These are phyloP conservation scores for Ferrisia virgata DNA, from an alignment of 2,888 invertebrate species.

Conservation along the genomic window DNA sequence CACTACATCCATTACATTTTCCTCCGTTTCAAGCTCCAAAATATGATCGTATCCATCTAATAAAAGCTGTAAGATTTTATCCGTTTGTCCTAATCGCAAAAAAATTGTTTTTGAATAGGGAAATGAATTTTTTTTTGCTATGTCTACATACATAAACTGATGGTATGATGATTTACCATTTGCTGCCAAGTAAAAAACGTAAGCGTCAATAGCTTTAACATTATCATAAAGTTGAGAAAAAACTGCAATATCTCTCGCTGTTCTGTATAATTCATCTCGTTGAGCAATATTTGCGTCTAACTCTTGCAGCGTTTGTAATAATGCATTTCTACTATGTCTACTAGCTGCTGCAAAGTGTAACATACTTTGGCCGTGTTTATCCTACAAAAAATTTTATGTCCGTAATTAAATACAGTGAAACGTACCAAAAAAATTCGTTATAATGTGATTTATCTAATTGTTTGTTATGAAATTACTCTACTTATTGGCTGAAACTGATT, in stretches of 20 bases:
- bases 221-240: conserved; percentile 76
- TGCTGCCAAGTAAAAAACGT: conserved; percentile 72
- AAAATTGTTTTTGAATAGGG: too few relatives aligned
- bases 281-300: conserved; percentile 75
- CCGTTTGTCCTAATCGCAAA: conserved; percentile 68
- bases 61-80: conserved; percentile 65
- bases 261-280: conserved; percentile 81
- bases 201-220: conserved; percentile 76
- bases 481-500: conserved; percentile 23
- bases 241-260: conserved; percentile 79
- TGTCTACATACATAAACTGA: too few relatives aligned
- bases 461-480: conserved; percentile 37
- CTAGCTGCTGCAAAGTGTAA: conserved; percentile 83
- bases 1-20: conserved; percentile 65
- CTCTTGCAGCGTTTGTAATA: conserved; percentile 76
- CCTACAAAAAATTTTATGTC: conserved; percentile 56
- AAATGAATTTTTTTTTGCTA: too few relatives aligned
- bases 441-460: neutral
- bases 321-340: conserved; percentile 73
- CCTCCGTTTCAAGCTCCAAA: conserved; percentile 70
- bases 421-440: neutral
- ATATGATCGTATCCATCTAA: conserved; percentile 86
- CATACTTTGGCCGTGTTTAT: conserved; percentile 86
- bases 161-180: too few relatives aligned
- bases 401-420: neutral